These are phyloP conservation scores for Himalopsyche tibetana DNA, from an alignment of 2,888 invertebrate species.

Conservation along the genomic window DNA sequence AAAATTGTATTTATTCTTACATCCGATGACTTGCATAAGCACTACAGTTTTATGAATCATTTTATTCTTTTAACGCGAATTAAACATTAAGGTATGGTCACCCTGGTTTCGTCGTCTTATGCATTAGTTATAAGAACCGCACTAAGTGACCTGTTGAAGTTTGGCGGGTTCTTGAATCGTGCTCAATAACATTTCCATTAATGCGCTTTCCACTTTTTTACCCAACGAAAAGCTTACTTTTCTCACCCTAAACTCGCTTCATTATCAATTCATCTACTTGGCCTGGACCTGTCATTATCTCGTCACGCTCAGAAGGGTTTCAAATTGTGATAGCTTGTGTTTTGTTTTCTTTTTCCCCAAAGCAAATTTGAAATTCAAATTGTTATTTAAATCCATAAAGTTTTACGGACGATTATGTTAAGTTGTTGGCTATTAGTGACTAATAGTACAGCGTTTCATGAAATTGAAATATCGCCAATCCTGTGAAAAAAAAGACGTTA, in stretches of 20 bases:
- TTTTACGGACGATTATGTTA: background rate
- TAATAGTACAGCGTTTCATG: background rate
- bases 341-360: background rate
- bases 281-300: background rate
- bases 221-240: background rate
- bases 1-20: too few relatives aligned
- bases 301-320: background rate
- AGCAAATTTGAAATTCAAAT: conserved; percentile 17
- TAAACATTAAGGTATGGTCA: background rate
- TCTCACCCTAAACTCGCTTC: conserved; percentile 3
- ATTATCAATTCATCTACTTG: background rate
- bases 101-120: background rate
- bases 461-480: background rate
- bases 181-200: conserved; percentile 28
- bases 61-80: too few relatives aligned
- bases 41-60: too few relatives aligned
- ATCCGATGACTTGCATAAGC: background rate
- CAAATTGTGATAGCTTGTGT: too few relatives aligned
- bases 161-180: background rate
- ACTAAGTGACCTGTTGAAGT: conserved; percentile 33
- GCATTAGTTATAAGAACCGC: conserved; percentile 36
- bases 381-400: background rate
- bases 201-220: conserved; percentile 16
- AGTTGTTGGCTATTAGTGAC: background rate
- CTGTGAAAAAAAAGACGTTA: too few relatives aligned